Conservation (phyloP, 2,113 vertebrate genomes). For the Rhombomys opimus region DNA sequence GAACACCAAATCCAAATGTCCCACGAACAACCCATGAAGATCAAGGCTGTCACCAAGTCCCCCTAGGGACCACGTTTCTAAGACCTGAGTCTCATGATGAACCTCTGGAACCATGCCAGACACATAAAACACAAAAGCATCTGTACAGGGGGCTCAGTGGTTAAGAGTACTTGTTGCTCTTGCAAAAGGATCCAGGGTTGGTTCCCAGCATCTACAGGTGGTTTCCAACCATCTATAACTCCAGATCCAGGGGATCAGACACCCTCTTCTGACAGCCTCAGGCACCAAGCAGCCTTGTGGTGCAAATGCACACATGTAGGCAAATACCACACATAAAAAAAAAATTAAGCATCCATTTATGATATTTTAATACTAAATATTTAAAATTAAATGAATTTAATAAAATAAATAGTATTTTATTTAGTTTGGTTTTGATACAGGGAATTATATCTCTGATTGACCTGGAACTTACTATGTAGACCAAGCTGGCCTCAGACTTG, state of each 20-base stretch:
- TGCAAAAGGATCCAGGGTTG: not conserved
- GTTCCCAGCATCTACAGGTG: not conserved
- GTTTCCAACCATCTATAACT: not conserved
- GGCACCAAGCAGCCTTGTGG: not conserved
- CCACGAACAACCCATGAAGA: too few relatives aligned
- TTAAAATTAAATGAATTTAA: too few relatives aligned
- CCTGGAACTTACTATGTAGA: not conserved
- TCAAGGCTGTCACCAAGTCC: not conserved
- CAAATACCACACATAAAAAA: not conserved
- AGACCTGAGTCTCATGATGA: not conserved
- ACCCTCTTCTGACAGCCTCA: not conserved
- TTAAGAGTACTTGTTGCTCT: not conserved
- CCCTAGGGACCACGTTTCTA: not conserved
- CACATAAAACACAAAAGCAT: fast-evolving
- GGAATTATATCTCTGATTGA: not conserved
- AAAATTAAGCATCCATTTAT: not conserved
- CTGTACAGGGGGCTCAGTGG: not conserved
- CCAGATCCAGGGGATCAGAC: not conserved
- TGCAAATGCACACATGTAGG: not conserved
- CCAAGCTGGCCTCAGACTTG: not conserved
- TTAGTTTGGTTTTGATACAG: not conserved
- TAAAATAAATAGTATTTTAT: not conserved
- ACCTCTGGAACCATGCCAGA: not conserved
- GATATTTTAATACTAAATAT: not conserved
- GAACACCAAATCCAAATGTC: not conserved